A percentile compares a stretch with the other conserved stretches of the same genome.
These are phyloP conservation scores for Bombus confusus DNA, from an alignment of 1,140 invertebrate species.

Conservation along the genomic window DNA sequence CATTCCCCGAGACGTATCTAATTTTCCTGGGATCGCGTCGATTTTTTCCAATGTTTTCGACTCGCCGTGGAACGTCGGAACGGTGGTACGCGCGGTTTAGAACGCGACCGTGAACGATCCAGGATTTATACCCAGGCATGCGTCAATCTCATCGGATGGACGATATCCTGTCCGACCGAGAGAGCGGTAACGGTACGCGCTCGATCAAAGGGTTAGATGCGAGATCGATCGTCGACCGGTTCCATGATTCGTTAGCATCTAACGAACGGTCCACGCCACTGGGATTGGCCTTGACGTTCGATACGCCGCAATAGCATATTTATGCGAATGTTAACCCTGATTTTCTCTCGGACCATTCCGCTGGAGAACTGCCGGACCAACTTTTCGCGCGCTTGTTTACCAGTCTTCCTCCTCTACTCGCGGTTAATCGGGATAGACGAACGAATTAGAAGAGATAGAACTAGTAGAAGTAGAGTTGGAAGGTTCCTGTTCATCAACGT, in stretches of 20 bases:
- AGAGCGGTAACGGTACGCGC: slow-evolving; percentile 58
- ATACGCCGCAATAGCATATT: slow-evolving; percentile 13
- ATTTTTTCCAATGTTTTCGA: slow-evolving; percentile 1
- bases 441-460: not conserved
- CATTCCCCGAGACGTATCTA: slow-evolving; percentile 4
- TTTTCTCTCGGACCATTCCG: not conserved
- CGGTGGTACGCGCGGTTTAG: not conserved
- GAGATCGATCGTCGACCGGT: slow-evolving; percentile 40
- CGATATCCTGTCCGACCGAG: slow-evolving; percentile 43
- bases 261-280: slow-evolving; percentile 27
- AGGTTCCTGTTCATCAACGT: not conserved
- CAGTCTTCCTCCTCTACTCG: too few relatives aligned
- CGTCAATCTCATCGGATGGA: slow-evolving; percentile 60
- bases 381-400: not conserved
- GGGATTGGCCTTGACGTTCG: slow-evolving; percentile 33
- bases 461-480: too few relatives aligned
- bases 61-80: not conserved
- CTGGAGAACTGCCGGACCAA: not conserved
- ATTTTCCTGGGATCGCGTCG: slow-evolving; percentile 32
- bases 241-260: slow-evolving; percentile 53
- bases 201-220: slow-evolving; percentile 54
- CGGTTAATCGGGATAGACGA: too few relatives aligned
- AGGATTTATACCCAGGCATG: slow-evolving; percentile 39
- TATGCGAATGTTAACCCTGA: slow-evolving; percentile 26
- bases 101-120: not conserved